Conservation (phyloP, 2,888 invertebrate species). For the Limnephilus auricula region DNA sequence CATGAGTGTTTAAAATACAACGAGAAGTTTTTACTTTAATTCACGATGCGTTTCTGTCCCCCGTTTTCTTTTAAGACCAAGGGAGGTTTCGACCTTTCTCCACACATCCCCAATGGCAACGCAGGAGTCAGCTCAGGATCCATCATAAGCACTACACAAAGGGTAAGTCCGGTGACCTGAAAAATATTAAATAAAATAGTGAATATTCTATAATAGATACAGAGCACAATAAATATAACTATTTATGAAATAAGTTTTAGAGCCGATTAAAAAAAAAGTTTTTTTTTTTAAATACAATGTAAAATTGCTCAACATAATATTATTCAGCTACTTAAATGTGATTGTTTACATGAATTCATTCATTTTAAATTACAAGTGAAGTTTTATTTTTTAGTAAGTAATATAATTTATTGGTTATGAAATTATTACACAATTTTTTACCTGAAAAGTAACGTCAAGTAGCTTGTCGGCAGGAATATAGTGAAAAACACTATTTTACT, state of each 20-base stretch:
- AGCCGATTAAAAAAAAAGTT: neutral
- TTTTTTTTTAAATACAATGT: neutral
- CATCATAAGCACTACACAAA: neutral
- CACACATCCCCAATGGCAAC: slow-evolving; percentile 68
- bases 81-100: slow-evolving; percentile 70
- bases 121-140: neutral
- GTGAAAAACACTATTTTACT: too few species aligned
- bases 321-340: neutral
- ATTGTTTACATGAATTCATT: neutral
- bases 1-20: neutral
- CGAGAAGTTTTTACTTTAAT: neutral
- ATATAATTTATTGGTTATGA: neutral
- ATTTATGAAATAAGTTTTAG: neutral
- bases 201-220: neutral
- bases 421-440: neutral
- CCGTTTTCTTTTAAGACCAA: slow-evolving; percentile 74
- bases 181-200: neutral
- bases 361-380: neutral
- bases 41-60: slow-evolving; percentile 69
- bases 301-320: neutral
- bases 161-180: slow-evolving; percentile 42
- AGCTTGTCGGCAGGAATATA: neutral
- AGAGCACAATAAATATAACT: neutral
- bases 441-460: neutral
- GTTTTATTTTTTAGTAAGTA: neutral